Evolutionary conservation across 2,797 vertebrate genomes (phyloP), one percentile per base, ranked within the genome.

Genomic region (Eurystomus glaucurus): DNA sequence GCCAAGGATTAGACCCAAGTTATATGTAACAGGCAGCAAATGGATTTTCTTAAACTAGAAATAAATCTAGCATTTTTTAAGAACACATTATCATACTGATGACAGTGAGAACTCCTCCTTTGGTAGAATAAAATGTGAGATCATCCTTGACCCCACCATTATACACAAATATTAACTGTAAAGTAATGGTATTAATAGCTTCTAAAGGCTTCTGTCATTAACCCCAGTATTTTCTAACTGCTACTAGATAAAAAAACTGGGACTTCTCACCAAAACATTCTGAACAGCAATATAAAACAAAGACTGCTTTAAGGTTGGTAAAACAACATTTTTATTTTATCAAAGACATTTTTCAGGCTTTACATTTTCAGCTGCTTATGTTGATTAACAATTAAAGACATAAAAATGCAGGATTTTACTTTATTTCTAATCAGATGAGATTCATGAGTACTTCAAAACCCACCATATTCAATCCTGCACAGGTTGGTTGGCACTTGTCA

Each of bases 261-360:
- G 28, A 69, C 26, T 50, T 28, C 51, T 46, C 31, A 51, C 31
- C 3, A 71, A 75, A 70, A 6, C 20, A 80, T 55, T 95, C 9
- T 22, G 74, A 83, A 78, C 60, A 69, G 11, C 31, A 90, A 89
- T 13, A 80, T 45, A 81, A 95, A 88, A 82, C 54, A 65, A 66
- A 75, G 64, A 75, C 50, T 21, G 74, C 35, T 57, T 62, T 43
- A 58, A 80, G 11, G 37, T 83, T 68, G 64, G 22, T 35, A 91
- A 70, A 33, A 78, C 35, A 71, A 55, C 18, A 64, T 20, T 55
- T 90, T 86, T 86, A 77, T 95, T 95, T 94, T 70, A 31, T 29
- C 37, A 61, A 58, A 68, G 22, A 50, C 7, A 48, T 46, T 74
- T 93, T 60, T 71, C 69, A 66, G 48, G n/a, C 22, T 92, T 89